Percentiles rank a stretch among this genome's conserved stretches.
Conservation (phyloP, 2,113 vertebrate species). For the Oryzias woworae region DNA sequence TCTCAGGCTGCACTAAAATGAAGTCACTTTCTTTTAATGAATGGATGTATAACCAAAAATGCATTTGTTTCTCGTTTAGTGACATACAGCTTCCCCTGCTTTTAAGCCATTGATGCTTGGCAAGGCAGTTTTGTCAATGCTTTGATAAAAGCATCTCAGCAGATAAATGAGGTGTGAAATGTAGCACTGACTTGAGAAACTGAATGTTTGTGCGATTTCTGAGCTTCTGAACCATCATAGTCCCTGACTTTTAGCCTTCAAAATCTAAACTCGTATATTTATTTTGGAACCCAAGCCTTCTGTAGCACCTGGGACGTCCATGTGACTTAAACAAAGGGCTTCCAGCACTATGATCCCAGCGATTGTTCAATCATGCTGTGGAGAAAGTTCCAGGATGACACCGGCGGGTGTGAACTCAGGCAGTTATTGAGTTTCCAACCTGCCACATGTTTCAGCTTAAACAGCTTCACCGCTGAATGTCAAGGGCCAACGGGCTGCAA, state of each 20-base stretch:
- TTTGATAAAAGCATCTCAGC: conserved; percentile 1
- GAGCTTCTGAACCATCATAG: background rate
- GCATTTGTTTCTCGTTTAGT: background rate
- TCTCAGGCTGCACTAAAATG: background rate
- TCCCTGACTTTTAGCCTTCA: background rate
- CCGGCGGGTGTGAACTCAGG: conserved; percentile 36
- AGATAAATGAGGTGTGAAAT: background rate
- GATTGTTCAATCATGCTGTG: conserved; percentile 47
- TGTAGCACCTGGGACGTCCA: conserved; percentile 37
- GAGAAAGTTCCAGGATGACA: conserved; percentile 39
- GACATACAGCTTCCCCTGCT: background rate
- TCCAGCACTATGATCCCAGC: conserved; percentile 33
- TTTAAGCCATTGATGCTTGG: conserved; percentile 9
- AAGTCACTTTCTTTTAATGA: conserved; percentile 1
- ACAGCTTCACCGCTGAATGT: conserved; percentile 31
- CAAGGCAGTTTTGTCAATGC: conserved; percentile 18
- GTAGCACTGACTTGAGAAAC: background rate
- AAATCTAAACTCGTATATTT: conserved; percentile 10
- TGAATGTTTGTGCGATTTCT: background rate
- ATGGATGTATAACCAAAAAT: background rate
- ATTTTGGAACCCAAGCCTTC: conserved; percentile 23
- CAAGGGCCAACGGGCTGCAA: conserved; percentile 25
- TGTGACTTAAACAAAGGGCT: conserved; percentile 27
- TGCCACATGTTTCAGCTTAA: conserved; percentile 28
- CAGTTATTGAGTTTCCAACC: conserved; percentile 45